Conservation (phyloP, 37 sponge, comb jelly and placozoan genomes). For the Aplysina aerophoba region DNA sequence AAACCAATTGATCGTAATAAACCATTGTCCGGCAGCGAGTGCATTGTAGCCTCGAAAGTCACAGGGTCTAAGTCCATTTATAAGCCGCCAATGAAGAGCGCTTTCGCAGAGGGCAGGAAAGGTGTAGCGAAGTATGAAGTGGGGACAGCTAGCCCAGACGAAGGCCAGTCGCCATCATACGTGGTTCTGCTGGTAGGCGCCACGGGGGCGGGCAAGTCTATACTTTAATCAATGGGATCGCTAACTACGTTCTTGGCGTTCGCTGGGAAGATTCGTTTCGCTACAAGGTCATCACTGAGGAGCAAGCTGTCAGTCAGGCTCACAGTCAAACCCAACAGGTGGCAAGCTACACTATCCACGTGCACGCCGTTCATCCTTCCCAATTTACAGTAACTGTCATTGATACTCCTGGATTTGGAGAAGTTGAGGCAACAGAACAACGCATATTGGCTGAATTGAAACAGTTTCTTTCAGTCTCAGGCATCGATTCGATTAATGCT, state of each 20-base stretch:
- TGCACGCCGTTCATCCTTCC: background rate
- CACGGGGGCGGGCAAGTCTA: constrained; percentile 73
- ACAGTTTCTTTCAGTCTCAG: constrained; percentile 42
- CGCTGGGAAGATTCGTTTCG: constrained; percentile 64
- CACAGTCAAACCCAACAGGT: constrained; percentile 53
- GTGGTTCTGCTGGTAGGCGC: constrained; percentile 77
- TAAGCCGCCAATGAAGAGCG: too few species aligned
- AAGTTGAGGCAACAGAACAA: constrained; percentile 51
- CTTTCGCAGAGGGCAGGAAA: too few species aligned
- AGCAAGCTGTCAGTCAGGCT: constrained; percentile 10
- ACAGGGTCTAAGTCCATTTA: too few species aligned
- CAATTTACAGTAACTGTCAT: constrained; percentile 59
- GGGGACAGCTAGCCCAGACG: too few species aligned
- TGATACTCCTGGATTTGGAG: constrained; percentile 80
- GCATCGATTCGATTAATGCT: constrained; percentile 40
- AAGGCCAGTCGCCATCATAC: background rate
- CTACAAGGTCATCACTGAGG: constrained; percentile 51
- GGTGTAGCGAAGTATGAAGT: too few species aligned
- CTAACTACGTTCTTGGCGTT: constrained; percentile 68
- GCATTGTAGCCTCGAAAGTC: too few species aligned
- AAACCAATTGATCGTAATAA: too few species aligned
- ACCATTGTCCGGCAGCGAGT: too few species aligned
- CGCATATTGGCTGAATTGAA: constrained; percentile 44
- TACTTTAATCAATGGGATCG: constrained; percentile 74
- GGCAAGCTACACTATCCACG: constrained; percentile 59